These are phyloP conservation scores for Desoria tigrina DNA, from an alignment of 2,888 invertebrate genomes.

Conservation along the genomic window DNA sequence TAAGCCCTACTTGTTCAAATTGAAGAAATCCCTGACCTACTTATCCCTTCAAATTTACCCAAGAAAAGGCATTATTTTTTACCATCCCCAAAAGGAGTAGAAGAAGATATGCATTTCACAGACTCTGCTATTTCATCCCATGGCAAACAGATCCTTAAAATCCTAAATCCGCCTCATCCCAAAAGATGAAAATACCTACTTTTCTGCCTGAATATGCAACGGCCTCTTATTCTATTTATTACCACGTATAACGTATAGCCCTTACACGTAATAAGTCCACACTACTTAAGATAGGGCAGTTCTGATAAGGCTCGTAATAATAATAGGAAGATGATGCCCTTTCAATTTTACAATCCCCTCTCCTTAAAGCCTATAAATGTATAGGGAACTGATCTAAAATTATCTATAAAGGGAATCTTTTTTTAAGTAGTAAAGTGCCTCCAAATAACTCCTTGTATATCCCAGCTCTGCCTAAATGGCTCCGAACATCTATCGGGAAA, in stretches of 20 bases:
- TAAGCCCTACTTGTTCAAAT: background rate
- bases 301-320: constrained; percentile 32
- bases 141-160: constrained; percentile 11
- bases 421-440: background rate
- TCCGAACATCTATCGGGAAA: constrained; percentile 13
- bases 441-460: constrained; percentile 8
- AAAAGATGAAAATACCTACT: background rate
- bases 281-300: constrained; percentile 33
- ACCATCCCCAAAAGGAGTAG: background rate
- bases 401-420: constrained; percentile 1
- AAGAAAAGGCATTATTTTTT: constrained; percentile 9
- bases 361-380: constrained; percentile 5
- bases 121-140: constrained; percentile 7
- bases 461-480: constrained; percentile 21
- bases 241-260: background rate
- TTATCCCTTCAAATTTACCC: background rate
- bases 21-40: constrained; percentile 24
- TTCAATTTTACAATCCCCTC: constrained; percentile 11
- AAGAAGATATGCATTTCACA: constrained; percentile 11
- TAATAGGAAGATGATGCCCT: background rate
- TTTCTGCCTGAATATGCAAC: constrained; percentile 17
- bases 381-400: background rate
- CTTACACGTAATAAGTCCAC: background rate
- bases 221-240: background rate
- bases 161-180: background rate